Evolutionary conservation across 64 coral and sea anemone genomes (phyloP).

Genomic region (Montipora efflorescens): DNA sequence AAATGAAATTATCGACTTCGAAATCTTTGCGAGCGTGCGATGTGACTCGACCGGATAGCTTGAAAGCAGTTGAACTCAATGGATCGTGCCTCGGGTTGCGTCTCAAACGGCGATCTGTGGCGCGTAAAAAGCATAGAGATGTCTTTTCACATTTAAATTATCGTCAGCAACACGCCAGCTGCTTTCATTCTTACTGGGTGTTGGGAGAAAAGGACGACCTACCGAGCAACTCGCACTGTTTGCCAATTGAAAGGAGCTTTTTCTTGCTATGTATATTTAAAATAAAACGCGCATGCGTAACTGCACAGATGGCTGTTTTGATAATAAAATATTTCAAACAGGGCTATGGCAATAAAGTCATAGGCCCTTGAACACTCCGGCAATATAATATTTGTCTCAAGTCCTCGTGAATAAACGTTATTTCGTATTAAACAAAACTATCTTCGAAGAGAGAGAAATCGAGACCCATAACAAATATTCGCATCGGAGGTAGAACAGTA

Average conservation of each 20-base stretch:
- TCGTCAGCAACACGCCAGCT: constrained; percentile 79
- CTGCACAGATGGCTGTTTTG: not conserved
- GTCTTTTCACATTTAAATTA: constrained; percentile 98
- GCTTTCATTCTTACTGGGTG: constrained; percentile 92
- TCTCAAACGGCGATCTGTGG: constrained; percentile 64
- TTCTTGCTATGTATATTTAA: constrained; percentile 38
- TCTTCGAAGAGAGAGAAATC: not conserved
- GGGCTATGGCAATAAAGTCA: not conserved
- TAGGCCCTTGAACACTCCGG: not conserved
- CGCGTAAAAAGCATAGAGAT: constrained; percentile 76
- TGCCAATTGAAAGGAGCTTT: constrained; percentile 42
- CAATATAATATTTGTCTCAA: not conserved
- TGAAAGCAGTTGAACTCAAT: constrained; percentile 29
- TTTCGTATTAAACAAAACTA: not conserved
- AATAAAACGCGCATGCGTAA: constrained; percentile 5
- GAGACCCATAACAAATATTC: not conserved
- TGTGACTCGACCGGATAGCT: constrained; percentile 27
- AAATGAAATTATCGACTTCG: constrained; percentile 16
- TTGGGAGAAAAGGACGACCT: constrained; percentile 76
- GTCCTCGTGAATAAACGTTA: not conserved
- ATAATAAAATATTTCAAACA: not conserved
- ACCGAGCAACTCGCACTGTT: constrained; percentile 66
- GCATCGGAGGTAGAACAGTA: not conserved
- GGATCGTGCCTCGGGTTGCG: constrained; percentile 52
- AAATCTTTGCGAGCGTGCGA: not conserved